Evolutionary conservation across 2,888 invertebrate genomes (phyloP), one percentile per base, ranked within the genome.

Genomic region (Kryphioiulus occultus): DNA sequence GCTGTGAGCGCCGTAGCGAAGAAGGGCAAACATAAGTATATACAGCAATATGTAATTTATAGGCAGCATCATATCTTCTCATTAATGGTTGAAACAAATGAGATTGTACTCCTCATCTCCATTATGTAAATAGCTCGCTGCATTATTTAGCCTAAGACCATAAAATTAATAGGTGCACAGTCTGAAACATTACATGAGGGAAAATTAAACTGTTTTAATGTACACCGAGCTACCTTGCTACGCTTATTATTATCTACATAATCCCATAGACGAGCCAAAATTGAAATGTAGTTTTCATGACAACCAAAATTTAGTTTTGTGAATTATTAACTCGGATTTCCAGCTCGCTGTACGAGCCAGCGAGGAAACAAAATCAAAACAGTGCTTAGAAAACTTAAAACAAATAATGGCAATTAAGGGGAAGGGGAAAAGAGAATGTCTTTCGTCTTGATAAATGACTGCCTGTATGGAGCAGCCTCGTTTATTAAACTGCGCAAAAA

Each of bases 51-150:
- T 86, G 86, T 59, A 86, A 86, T 86, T 86, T 86, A 86, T 86
- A 26, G 78, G 15, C 86, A 44, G 86, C 35, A 86, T 86, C 86
- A 86, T 86, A 86, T 86, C 86, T 53, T 86, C 86, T 47, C 86
- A 86, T 86, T 86, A 86, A 86, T 86, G 86, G 86, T 86, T 86
- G 59, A 86, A 86, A 86, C 86, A 86, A 86, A 86, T 86, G 86
- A 86, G 86, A 86, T 85, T 85, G 85, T 85, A 85, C 85, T 85
- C 85, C 85, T 85, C 85, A 44, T 86, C 47, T 59, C 59, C 86
- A 86, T 86, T 86, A 86, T 86, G 86, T 86, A 86, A 86, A 86
- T 86, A 32, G 86, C 53, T 47, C 47, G n/a, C 32, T 86, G 86
- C 86, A 86, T 86, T 86, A 86, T 86, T 86, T 59, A 86, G 86